Evolutionary conservation across 2,113 vertebrate species (phyloP), one percentile per base, ranked within the genome.

Genomic region (Forbesichthys agassizii): DNA sequence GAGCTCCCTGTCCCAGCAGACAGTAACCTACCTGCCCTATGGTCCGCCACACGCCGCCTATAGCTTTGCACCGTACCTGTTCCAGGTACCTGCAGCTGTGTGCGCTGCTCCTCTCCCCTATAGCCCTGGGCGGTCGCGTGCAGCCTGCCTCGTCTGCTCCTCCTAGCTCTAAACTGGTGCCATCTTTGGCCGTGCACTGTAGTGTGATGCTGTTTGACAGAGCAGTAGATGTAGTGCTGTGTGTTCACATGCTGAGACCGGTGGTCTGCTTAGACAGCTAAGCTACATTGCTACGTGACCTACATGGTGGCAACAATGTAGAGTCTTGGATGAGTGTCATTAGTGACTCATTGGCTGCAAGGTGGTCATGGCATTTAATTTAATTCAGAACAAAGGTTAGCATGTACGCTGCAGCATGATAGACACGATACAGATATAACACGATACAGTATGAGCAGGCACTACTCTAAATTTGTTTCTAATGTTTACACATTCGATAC

Each of bases 1-100:
- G 86, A 84, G 81, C 77, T 89, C 85, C 49, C 79, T 87, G 63
- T 88, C 85, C 77, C 85, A 86, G 83, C 82, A 85, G 82, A 90
- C 77, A n/a, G 71, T 90, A 64, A 84, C 88, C 56, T 83, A 79
- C 71, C 70, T 86, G 14, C 86, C 88, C 11, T 75, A 68, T 73
- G 80, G 71, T 66, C 13, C 70, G 58, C 78, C 72, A 11, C 81
- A 27, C 8, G 48, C 63, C 8, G 48, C 63, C 56, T 86, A 33
- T 85, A 84, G 61, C 63, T 68, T 70, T 86, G 58, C 79, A 11
- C 80, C 88, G 3, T 80, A 64, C 80, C 46, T 33, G 57, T 64
- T 83, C 13, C 89, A 88, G 89, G 89, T 88, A 89, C 71, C 66
- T 59, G 16, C 47, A 53, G 33, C 51, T 16, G 48, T 13, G 60